Conservation (phyloP, 2,113 vertebrate genomes). For the Rhineura floridana region DNA sequence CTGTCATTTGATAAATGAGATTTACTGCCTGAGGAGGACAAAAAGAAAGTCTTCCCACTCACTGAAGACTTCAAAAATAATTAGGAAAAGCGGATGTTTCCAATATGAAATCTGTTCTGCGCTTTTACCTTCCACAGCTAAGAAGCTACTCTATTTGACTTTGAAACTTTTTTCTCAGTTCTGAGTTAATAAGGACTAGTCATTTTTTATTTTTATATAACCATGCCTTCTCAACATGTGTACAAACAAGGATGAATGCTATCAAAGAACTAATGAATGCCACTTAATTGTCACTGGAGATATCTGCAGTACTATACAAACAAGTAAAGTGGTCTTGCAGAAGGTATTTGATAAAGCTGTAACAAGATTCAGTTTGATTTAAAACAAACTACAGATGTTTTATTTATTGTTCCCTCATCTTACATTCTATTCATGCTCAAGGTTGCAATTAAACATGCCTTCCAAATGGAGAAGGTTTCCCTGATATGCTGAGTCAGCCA, state of each 20-base stretch:
- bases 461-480: background rate
- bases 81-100: conserved; percentile 26
- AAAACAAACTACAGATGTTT: background rate
- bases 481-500: background rate
- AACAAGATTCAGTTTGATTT: background rate
- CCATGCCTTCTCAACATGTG: background rate
- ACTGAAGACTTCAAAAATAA: conserved; percentile 33
- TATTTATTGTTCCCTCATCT: background rate
- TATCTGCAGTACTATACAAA: background rate
- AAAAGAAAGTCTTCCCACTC: background rate
- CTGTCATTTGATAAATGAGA: conserved; percentile 30
- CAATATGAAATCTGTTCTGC: conserved; percentile 41
- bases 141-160: conserved; percentile 2
- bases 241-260: background rate
- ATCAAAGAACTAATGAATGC: background rate
- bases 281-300: background rate
- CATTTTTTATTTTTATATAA: background rate
- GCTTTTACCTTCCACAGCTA: background rate
- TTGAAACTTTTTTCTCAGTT: conserved; percentile 2
- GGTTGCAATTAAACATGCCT: background rate
- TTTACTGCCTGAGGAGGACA: conserved; percentile 40
- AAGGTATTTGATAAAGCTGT: background rate
- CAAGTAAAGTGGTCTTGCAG: background rate
- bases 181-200: background rate
- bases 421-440: background rate